A percentile compares a stretch with the other conserved stretches of the same genome.
These are phyloP conservation scores for Budorcas taxicolor DNA, from an alignment of 2,113 vertebrate genomes.

Conservation along the genomic window DNA sequence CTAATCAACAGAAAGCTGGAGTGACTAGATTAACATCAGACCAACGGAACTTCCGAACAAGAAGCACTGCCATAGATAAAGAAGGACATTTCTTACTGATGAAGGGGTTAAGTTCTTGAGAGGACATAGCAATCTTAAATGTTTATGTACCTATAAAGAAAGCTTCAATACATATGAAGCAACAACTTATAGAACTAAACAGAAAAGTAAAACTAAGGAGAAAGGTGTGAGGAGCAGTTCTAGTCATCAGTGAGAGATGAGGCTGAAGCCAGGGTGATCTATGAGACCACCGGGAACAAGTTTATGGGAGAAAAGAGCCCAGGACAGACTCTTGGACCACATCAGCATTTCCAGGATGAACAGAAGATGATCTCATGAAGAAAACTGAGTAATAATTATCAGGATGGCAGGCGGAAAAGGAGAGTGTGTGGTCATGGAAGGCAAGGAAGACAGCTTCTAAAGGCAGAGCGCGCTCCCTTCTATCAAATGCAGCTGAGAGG, in stretches of 20 bases:
- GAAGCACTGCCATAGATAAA: neutral
- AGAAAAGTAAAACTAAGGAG: neutral
- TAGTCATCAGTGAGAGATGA: neutral
- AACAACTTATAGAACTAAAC: neutral
- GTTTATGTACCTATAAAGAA: neutral
- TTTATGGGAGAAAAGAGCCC: neutral
- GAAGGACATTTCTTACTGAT: neutral
- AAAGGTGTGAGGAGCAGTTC: neutral
- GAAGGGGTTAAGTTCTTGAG: neutral
- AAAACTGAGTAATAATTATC: neutral
- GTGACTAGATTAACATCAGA: neutral
- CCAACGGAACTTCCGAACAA: neutral
- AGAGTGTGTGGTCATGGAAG: neutral
- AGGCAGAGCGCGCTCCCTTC: rapidly evolving
- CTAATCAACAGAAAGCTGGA: neutral
- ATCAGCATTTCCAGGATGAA: neutral
- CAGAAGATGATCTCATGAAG: neutral
- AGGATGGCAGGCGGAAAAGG: neutral
- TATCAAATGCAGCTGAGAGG: neutral
- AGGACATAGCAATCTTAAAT: neutral
- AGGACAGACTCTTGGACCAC: neutral
- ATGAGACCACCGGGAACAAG: neutral
- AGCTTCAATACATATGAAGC: neutral
- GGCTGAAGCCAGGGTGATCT: neutral
- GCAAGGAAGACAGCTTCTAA: neutral